Conservation (phyloP, 2,113 vertebrate species). For the Cygnus buccinator region DNA sequence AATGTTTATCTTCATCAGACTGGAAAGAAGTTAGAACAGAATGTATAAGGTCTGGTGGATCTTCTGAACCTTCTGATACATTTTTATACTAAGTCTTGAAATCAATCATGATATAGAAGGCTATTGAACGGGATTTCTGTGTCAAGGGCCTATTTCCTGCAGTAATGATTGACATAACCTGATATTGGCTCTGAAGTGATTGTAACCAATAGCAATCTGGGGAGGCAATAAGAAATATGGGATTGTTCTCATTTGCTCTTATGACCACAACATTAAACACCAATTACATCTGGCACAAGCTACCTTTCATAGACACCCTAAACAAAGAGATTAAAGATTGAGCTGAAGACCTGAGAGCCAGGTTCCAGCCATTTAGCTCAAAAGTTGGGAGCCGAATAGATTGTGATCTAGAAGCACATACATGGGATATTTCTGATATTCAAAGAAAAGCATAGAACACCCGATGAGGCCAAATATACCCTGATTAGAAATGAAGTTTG, state of each 20-base stretch:
- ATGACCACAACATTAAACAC: not conserved
- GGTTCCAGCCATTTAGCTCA: not conserved
- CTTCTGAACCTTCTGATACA: not conserved
- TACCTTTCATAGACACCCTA: not conserved
- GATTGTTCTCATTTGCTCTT: not conserved
- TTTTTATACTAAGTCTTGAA: not conserved
- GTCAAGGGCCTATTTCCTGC: slow-evolving; percentile 29
- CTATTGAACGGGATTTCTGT: not conserved
- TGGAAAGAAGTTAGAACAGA: not conserved
- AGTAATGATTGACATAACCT: not conserved
- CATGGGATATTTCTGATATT: not conserved
- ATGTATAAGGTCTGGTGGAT: not conserved
- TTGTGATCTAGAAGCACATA: not conserved
- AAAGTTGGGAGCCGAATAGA: not conserved
- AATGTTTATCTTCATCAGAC: not conserved
- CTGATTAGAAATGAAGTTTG: not conserved
- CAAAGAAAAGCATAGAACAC: not conserved
- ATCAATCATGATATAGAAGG: not conserved
- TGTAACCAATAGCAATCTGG: not conserved
- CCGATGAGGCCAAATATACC: accelerated
- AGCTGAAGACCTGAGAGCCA: not conserved
- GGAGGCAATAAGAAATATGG: not conserved
- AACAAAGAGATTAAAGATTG: not conserved
- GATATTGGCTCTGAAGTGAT: not conserved
- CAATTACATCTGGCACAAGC: not conserved